Percentiles rank a stretch among this genome's conserved stretches.
Evolutionary conservation across 1,140 invertebrate species (phyloP).

Genomic region (Dendroctonus ponderosae): DNA sequence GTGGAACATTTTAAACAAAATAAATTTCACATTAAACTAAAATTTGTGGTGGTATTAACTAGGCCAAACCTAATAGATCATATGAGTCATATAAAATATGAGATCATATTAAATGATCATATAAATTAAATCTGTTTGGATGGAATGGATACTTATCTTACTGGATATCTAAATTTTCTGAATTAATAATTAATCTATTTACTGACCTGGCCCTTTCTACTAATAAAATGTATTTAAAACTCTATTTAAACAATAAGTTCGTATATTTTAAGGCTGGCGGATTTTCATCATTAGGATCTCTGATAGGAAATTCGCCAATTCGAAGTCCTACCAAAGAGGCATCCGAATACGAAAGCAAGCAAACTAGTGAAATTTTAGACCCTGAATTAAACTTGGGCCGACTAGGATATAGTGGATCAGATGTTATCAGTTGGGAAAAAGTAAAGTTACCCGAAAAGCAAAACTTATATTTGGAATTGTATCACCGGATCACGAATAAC

Average conservation of each 20-base stretch:
- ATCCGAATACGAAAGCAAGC: slow-evolving; percentile 48
- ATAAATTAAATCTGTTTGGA: too few species aligned
- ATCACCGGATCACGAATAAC: slow-evolving; percentile 57
- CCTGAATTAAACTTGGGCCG: slow-evolving; percentile 47
- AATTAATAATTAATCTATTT: background rate
- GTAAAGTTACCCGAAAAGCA: slow-evolving; percentile 58
- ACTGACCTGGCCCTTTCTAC: background rate
- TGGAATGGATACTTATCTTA: too few species aligned
- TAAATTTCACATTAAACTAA: too few species aligned
- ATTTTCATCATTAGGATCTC: slow-evolving; percentile 41
- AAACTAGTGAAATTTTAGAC: slow-evolving; percentile 47
- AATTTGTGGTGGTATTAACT: too few species aligned
- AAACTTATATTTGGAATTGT: slow-evolving; percentile 57
- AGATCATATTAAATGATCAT: too few species aligned
- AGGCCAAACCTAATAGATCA: too few species aligned
- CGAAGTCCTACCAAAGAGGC: slow-evolving; percentile 42
- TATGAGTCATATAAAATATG: too few species aligned
- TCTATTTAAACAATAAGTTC: background rate
- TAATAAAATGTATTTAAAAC: background rate
- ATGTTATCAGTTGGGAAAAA: slow-evolving; percentile 56
- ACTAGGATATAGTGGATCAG: slow-evolving; percentile 54
- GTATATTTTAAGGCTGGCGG: slow-evolving; percentile 30
- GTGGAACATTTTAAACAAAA: too few species aligned
- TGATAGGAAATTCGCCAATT: slow-evolving; percentile 38
- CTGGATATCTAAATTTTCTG: too few species aligned